These are phyloP conservation scores for Cotesia congregata DNA, from an alignment of 2,888 invertebrate genomes.

Conservation along the genomic window DNA sequence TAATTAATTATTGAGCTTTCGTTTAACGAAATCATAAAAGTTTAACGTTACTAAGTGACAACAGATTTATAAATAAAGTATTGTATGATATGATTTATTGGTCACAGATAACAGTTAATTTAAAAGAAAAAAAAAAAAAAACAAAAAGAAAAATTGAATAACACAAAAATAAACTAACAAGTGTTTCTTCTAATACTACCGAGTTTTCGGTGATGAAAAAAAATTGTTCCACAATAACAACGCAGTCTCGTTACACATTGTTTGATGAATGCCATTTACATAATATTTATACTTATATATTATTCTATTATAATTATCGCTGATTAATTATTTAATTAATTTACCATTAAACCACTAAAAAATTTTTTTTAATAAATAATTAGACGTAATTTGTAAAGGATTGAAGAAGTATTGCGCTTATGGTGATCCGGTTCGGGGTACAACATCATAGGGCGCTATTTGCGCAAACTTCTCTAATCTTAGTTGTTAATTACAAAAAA, in stretches of 20 bases:
- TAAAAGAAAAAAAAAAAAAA: slow-evolving; percentile 21
- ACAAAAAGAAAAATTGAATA: slow-evolving; percentile 19
- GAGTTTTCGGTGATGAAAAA: slow-evolving; percentile 15
- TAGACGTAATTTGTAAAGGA: slow-evolving; percentile 42
- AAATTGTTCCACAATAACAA: not conserved
- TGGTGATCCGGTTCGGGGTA: slow-evolving; percentile 54
- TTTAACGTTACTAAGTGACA: slow-evolving; percentile 21
- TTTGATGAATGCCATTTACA: slow-evolving; percentile 46
- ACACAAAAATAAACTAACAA: slow-evolving; percentile 15
- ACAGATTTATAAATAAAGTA: slow-evolving; percentile 17
- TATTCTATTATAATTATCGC: not conserved
- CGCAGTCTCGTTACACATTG: slow-evolving; percentile 36
- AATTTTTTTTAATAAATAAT: slow-evolving; percentile 40
- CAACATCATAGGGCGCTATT: slow-evolving; percentile 45
- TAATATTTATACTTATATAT: not conserved
- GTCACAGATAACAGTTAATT: slow-evolving; percentile 27
- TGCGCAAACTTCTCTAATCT: slow-evolving; percentile 25
- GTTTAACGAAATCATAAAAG: slow-evolving; percentile 1
- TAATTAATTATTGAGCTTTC: not conserved
- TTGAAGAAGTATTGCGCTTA: too few relatives aligned
- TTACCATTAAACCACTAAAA: slow-evolving; percentile 18
- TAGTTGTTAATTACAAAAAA: slow-evolving; percentile 47
- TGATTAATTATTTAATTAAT: not conserved
- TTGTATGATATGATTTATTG: slow-evolving; percentile 26
- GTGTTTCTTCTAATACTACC: slow-evolving; percentile 19